Base-by-base conservation (phyloP, 2,888 invertebrate species). In the Lithosia quadra region DNA sequence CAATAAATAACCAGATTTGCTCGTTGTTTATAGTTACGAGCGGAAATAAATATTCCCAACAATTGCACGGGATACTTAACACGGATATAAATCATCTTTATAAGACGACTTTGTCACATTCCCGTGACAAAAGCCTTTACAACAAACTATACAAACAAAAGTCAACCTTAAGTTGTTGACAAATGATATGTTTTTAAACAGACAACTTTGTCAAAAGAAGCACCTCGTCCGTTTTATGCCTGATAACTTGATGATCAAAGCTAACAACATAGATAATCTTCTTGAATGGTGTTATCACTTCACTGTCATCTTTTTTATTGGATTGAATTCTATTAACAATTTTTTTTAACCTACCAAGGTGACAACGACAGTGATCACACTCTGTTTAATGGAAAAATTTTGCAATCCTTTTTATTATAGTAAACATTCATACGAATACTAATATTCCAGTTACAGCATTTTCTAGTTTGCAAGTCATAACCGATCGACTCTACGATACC, bases 11-110 rank as follows among this genome's bases (percentile, higher is more conserved):
- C 88, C 89, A 93, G 94, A 95, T 94, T 93, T 93, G 91, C 90
- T 64, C 89, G 91, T 92, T 94, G 93, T 93, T 94, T 94, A 93
- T 92, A 93, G 91, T 92, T 91, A 92, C 90, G 91, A 92, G 92
- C 86, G 89, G 88, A 92, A 93, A 94, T 94, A 94, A 94, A 94
- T 93, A 93, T 93, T 90, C 91, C 89, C 92, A 93, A 93, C 94
- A 94, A 94, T 95, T 93, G 94, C 91, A 88, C 88, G 88, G 91
- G 89, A 90, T 94, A 94, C 94, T 95, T 94, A 94, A 94, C 95
- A 93, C 90, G 88, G 69, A 75, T 80, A 93, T 94, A 94, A 92
- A 94, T 94, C 94, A 94, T 93, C 85, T 93, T 92, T 92, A 92
- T 94, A 94, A 92, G 91, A 90, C 86, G 93, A 93, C 91, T 92